Evolutionary conservation across 2,888 invertebrate species (phyloP).

Genomic region (Chrysodeixis includens): DNA sequence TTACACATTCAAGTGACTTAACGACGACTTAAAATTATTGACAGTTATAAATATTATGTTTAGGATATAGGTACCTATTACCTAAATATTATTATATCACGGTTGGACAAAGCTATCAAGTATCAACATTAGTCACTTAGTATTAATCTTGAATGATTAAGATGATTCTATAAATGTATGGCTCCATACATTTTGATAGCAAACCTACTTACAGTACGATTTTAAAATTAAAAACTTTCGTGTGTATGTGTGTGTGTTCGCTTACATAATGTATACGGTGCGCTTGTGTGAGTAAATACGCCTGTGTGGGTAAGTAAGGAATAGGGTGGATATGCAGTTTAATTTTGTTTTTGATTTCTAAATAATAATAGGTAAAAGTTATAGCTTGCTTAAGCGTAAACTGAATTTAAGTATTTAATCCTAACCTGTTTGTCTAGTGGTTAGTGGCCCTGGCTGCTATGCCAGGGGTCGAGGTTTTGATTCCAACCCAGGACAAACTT

Average conservation of each 20-base stretch:
- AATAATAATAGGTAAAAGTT: no score
- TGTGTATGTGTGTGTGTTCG: slow-evolving; percentile 51
- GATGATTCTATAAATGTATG: slow-evolving; percentile 29
- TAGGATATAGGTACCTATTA: no score
- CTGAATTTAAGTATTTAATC: no score
- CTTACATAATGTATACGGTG: slow-evolving; percentile 68
- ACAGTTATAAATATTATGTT: no score
- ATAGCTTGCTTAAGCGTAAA: no score
- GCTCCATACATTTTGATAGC: slow-evolving; percentile 53
- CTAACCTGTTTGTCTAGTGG: no score
- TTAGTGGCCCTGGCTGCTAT: no score
- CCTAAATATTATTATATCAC: no score
- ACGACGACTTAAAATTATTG: no score
- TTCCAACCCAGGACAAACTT: no score
- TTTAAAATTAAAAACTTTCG: slow-evolving; percentile 84
- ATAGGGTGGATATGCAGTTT: slow-evolving; percentile 5
- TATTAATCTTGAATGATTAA: slow-evolving; percentile 11
- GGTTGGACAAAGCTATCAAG: background rate
- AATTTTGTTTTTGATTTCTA: background rate
- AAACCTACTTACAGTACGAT: slow-evolving; percentile 73
- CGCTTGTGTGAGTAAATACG: slow-evolving; percentile 55
- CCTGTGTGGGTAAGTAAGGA: slow-evolving; percentile 44
- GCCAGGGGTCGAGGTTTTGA: no score
- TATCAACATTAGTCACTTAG: background rate
- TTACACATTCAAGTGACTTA: no score